phyloP scores from a whole-genome alignment of 1,140 invertebrate genomes.

The Drosophila orosa region DNA sequence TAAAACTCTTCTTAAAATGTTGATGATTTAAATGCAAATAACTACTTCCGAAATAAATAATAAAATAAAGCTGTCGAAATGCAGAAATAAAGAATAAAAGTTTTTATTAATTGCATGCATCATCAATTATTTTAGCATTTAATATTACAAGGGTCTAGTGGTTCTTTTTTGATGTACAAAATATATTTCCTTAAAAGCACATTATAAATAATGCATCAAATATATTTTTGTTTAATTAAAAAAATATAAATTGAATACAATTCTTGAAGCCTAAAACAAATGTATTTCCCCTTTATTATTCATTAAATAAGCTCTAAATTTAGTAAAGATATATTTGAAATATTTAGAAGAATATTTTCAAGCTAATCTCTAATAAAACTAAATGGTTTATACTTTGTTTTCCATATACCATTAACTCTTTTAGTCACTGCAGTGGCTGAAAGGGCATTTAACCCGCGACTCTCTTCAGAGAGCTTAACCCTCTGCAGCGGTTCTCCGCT shows the following conservation, averaged over 20 bases:
- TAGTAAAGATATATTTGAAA: too few species aligned
- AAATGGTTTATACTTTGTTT: background rate
- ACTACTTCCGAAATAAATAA: background rate
- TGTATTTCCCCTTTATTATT: too few species aligned
- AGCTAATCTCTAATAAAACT: background rate
- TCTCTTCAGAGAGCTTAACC: constrained; percentile 5
- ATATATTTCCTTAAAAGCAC: background rate
- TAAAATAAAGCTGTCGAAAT: background rate
- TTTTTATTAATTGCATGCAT: background rate
- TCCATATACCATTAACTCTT: too few species aligned
- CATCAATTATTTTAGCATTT: background rate
- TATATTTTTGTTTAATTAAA: background rate
- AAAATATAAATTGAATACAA: background rate
- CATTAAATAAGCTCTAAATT: too few species aligned
- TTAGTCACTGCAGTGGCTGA: constrained; percentile 1
- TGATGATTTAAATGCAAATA: background rate
- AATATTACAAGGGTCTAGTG: background rate
- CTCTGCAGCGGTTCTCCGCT: constrained; percentile 56
- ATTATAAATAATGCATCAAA: background rate
- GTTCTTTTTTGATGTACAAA: background rate
- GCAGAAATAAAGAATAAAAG: background rate
- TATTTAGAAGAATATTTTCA: background rate
- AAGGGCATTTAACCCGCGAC: constrained; percentile 29
- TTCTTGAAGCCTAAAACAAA: too few species aligned
- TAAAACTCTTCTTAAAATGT: background rate